phyloP scores from a whole-genome alignment of 1,140 invertebrate species.

The Drosophila arawakana region DNA sequence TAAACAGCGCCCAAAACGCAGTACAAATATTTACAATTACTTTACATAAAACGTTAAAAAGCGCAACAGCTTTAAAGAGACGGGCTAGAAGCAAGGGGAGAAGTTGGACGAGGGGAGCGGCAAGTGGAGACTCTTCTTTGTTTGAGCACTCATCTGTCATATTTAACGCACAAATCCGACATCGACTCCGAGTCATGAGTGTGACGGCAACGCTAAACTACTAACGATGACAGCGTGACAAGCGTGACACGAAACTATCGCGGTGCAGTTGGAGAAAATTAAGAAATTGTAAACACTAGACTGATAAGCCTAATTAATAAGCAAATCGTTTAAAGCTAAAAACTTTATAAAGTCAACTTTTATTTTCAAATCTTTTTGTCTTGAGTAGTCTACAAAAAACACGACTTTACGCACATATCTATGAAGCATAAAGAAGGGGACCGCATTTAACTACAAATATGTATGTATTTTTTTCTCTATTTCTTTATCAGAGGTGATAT shows the following conservation, averaged over 20 bases:
- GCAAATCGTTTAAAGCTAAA: too few species aligned
- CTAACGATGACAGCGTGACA: constrained; percentile 14
- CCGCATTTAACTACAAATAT: constrained; percentile 19
- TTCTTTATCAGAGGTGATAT: constrained; percentile 53
- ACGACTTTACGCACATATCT: not conserved
- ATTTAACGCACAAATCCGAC: constrained; percentile 59
- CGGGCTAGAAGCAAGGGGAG: not conserved
- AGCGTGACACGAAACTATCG: constrained; percentile 1
- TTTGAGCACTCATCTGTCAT: constrained; percentile 60
- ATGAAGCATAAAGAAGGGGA: not conserved
- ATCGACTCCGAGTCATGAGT: constrained; percentile 19
- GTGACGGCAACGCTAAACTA: constrained; percentile 17
- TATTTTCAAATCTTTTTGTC: too few species aligned
- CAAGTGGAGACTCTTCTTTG: constrained; percentile 19
- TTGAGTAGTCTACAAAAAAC: not conserved
- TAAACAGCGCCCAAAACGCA: constrained; percentile 39
- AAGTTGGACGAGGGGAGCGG: not conserved
- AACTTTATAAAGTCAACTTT: too few species aligned
- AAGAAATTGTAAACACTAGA: not conserved
- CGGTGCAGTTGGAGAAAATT: not conserved
- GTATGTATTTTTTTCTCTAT: constrained; percentile 27
- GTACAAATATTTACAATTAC: constrained; percentile 74
- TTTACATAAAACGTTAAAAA: constrained; percentile 63
- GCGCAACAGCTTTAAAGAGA: constrained; percentile 25
- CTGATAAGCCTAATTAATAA: too few species aligned